Conservation (phyloP, 2,113 vertebrate genomes). For the Pomatostomus ruficeps region DNA sequence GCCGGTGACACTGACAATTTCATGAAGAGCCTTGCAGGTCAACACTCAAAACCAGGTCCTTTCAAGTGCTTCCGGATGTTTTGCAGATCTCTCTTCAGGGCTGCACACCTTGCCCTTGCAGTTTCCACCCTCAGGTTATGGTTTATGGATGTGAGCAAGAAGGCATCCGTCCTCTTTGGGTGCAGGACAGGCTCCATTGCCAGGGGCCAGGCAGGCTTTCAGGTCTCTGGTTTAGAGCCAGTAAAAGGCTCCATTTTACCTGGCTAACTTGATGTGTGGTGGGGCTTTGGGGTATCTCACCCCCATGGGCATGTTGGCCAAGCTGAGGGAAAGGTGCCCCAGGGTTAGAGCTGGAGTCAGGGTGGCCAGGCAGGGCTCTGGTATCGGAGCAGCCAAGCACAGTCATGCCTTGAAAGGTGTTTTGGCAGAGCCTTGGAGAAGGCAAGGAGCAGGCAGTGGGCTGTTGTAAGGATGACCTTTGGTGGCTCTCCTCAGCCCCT, state of each 20-base stretch:
- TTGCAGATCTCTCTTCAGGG: background rate
- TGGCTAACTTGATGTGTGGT: background rate
- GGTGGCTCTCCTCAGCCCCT: background rate
- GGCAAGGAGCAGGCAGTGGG: background rate
- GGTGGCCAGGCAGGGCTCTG: background rate
- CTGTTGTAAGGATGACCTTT: background rate
- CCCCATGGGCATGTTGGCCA: rapidly evolving
- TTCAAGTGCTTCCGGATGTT: background rate
- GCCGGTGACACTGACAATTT: background rate
- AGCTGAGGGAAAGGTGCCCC: background rate
- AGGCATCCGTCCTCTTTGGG: background rate
- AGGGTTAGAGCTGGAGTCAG: background rate
- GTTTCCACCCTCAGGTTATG: background rate
- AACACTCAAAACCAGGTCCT: rapidly evolving
- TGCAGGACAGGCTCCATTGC: background rate
- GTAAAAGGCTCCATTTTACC: background rate
- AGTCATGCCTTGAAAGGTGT: background rate
- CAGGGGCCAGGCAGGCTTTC: background rate
- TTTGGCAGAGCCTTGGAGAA: background rate
- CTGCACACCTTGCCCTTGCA: background rate
- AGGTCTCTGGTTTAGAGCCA: background rate
- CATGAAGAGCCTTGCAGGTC: background rate
- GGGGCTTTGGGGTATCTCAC: background rate
- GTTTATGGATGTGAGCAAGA: background rate
- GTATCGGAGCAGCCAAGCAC: background rate